Conservation (phyloP, 2,113 vertebrate species). For the Panurus biarmicus region DNA sequence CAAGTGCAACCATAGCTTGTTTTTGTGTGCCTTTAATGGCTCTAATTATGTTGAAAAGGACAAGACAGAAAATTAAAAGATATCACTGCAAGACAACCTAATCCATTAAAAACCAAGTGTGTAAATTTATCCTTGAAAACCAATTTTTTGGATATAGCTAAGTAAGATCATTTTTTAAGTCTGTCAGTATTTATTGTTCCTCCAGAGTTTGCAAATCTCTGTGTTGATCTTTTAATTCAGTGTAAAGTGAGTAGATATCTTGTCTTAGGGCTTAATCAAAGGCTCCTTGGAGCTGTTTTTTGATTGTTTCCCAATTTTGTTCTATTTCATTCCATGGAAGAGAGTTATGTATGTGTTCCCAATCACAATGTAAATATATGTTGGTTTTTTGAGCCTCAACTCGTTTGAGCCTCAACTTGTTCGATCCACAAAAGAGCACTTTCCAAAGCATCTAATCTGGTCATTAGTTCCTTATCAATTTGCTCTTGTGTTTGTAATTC, state of each 20-base stretch:
- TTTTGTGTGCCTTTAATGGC: too few species aligned
- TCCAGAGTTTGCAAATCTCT: background rate
- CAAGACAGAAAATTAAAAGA: background rate
- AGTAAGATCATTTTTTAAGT: background rate
- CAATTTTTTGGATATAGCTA: background rate
- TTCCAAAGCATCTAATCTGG: background rate
- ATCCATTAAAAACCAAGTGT: background rate
- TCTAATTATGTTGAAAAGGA: too few species aligned
- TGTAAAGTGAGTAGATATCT: background rate
- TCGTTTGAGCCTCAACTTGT: background rate
- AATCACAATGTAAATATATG: background rate
- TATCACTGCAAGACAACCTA: background rate
- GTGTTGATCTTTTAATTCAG: background rate
- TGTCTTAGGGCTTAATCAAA: background rate
- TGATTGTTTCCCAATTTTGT: background rate
- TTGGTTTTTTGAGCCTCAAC: background rate
- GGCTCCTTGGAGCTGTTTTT: background rate
- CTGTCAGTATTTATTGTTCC: background rate
- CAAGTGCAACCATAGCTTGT: too few species aligned
- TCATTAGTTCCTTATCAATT: background rate
- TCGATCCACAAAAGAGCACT: background rate
- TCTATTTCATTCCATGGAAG: background rate
- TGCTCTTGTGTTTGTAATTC: background rate
- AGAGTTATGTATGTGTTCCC: background rate
- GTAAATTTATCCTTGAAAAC: background rate